Evolutionary conservation across 2,797 vertebrate genomes (phyloP).

Genomic region (Hydrolagus colliei): DNA sequence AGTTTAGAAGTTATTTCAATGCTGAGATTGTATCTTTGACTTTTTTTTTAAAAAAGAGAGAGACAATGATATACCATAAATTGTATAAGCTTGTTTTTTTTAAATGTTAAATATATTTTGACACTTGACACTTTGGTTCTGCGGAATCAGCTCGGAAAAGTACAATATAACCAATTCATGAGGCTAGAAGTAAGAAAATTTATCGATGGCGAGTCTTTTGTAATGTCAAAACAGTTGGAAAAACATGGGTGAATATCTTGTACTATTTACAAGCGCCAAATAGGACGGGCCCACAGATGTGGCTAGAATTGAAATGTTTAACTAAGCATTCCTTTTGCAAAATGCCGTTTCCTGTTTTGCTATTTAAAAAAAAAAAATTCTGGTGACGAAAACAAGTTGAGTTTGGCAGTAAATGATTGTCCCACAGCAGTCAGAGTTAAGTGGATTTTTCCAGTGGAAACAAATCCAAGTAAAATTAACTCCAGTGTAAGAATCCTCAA

Average conservation of each 20-base stretch:
- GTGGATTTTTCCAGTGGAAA: not conserved
- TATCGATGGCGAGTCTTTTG: not conserved
- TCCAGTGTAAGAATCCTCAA: not conserved
- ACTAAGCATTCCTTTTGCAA: conserved; percentile 15
- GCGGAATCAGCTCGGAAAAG: too few species aligned
- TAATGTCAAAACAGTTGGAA: not conserved
- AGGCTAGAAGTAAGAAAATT: not conserved
- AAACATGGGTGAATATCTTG: conserved; percentile 22
- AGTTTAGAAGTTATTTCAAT: not conserved
- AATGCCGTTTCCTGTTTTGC: not conserved
- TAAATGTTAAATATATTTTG: too few species aligned
- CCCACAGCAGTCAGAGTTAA: conserved; percentile 12
- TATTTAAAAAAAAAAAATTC: not conserved
- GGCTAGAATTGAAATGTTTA: not conserved
- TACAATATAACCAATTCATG: not conserved
- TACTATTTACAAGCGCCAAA: not conserved
- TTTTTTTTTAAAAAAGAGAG: not conserved
- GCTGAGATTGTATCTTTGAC: not conserved
- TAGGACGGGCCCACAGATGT: not conserved
- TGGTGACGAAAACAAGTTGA: conserved; percentile 6
- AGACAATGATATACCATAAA: not conserved
- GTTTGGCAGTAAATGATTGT: not conserved
- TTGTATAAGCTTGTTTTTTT: not conserved
- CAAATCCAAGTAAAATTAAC: not conserved
- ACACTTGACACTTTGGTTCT: not conserved